Evolutionary conservation across 2,888 invertebrate species (phyloP), one percentile per base, ranked within the genome.

Genomic region (Caenorhabditis zanzibari): DNA sequence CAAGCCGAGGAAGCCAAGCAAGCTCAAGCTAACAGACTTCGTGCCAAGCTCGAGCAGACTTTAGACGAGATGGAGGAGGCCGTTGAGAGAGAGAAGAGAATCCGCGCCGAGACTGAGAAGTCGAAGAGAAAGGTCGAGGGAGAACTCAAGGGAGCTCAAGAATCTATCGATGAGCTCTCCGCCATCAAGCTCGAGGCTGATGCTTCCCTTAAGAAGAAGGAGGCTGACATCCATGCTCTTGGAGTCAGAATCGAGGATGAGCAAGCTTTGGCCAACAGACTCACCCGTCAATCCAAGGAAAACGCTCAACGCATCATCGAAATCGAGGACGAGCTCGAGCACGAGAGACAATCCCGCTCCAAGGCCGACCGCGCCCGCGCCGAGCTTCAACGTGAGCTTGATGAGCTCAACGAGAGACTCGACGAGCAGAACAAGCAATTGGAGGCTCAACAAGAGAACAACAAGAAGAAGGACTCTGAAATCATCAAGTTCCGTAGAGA

Each of bases 381-480:
- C 92, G 98, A 98, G 93, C 95, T 98, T 93, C 96, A 97, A 88
- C 96, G 98, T 90, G 81, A 82, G 94, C 95, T 99, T 86, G 98
- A 98, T 92, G 98, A 99, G 94, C 95, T 97, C 93, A 97, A 97
- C 92, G 97, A 97, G 94, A 96, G 97, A 92, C 95, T 97, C 90
- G 98, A 99, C 94, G 91, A 91, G 61, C 88, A 91, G 75, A 89
- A 86, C 85, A 85, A 81, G 75, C 96, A 96, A 92, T 73, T 85
- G 58, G 84, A 86, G 61, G 44, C 77, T 35, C 97, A 97, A 59
- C 92, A 93, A 81, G 90, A 99, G 94, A 95, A 99, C 93, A 99
- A 99, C 96, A 99, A 99, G 95, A 98, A 99, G 94, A 96, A 99
- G 90, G 99, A 99, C 94, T 96, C 97, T 92, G 99, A 99, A 94